A percentile compares a stretch with the other conserved stretches of the same genome.
These are phyloP conservation scores for Erebia epiphron DNA, from an alignment of 2,888 invertebrate species.

Conservation along the genomic window DNA sequence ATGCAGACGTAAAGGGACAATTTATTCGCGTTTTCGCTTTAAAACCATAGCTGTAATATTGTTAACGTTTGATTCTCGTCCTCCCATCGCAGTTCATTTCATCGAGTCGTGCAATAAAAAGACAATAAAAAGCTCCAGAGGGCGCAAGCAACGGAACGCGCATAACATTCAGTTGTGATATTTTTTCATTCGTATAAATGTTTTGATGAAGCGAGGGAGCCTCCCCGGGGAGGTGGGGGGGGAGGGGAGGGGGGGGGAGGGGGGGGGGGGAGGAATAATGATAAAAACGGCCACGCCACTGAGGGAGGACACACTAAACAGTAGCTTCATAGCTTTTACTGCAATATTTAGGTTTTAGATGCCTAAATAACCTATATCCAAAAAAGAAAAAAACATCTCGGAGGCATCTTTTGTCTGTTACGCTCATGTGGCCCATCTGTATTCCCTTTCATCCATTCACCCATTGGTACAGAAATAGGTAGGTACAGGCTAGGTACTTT, in stretches of 20 bases:
- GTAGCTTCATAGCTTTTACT: not conserved
- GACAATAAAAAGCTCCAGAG: slow-evolving; percentile 34
- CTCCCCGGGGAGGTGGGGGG: slow-evolving; percentile 42
- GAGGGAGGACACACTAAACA: slow-evolving; percentile 38
- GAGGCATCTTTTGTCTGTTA: no score
- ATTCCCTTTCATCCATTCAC: no score
- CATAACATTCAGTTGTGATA: slow-evolving; percentile 46
- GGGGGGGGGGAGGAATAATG: slow-evolving; percentile 57
- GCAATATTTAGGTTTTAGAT: not conserved
- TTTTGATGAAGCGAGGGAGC: slow-evolving; percentile 62
- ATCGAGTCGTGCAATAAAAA: slow-evolving; percentile 26
- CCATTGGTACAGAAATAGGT: no score
- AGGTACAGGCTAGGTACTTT: no score
- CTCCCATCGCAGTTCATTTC: not conserved
- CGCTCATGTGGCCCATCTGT: no score
- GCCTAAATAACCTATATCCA: not conserved
- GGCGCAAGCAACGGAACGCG: slow-evolving; percentile 41
- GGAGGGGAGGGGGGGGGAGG: slow-evolving; percentile 48
- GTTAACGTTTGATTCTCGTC: not conserved
- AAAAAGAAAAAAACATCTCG: no score
- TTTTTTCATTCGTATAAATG: slow-evolving; percentile 56
- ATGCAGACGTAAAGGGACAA: no score
- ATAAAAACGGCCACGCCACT: slow-evolving; percentile 58
- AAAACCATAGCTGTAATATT: not conserved
- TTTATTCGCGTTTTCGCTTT: no score